A percentile compares a stretch with the other conserved stretches of the same genome.
These are phyloP conservation scores for Drosophila funebris DNA, from an alignment of 1,140 invertebrate species.

Conservation along the genomic window DNA sequence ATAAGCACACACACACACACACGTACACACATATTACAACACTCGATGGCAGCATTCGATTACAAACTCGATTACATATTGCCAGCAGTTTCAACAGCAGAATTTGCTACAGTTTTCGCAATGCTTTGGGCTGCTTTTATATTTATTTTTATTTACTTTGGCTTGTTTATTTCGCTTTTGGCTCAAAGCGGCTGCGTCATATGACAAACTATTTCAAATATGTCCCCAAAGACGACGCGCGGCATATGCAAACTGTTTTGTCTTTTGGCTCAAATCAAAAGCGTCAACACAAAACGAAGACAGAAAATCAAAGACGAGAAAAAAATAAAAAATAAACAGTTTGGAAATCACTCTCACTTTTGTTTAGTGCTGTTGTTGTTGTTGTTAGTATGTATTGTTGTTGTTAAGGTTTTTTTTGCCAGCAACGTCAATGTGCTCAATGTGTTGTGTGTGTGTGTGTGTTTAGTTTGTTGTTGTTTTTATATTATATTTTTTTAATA, in stretches of 20 bases:
- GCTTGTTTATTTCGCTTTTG: slow-evolving; percentile 1
- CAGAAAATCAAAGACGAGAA: slow-evolving; percentile 35
- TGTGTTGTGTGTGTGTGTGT: slow-evolving; percentile 7
- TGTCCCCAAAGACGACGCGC: slow-evolving; percentile 37
- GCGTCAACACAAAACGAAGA: slow-evolving; percentile 29
- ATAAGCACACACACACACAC: not conserved
- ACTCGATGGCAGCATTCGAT: not conserved
- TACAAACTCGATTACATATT: not conserved
- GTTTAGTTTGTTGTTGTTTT: slow-evolving; percentile 18
- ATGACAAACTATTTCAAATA: slow-evolving; percentile 64
- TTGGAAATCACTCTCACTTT: slow-evolving; percentile 83
- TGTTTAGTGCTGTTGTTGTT: slow-evolving; percentile 67
- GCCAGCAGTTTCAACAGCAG: slow-evolving; percentile 19
- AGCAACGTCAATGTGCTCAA: slow-evolving; percentile 33
- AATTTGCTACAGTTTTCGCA: slow-evolving; percentile 35
- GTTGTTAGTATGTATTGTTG: slow-evolving; percentile 30
- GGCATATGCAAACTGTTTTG: slow-evolving; percentile 64
- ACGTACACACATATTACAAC: not conserved
- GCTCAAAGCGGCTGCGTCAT: slow-evolving; percentile 48
- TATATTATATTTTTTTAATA: slow-evolving; percentile 24
- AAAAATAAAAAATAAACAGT: slow-evolving; percentile 45
- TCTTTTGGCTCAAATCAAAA: slow-evolving; percentile 44
- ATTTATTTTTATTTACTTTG: slow-evolving; percentile 34
- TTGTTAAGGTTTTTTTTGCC: slow-evolving; percentile 52
- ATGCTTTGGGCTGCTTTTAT: slow-evolving; percentile 10